Percentiles rank a stretch among this genome's conserved stretches.
Conservation (phyloP, 2,888 invertebrate species). For the Drosophila greeni region DNA sequence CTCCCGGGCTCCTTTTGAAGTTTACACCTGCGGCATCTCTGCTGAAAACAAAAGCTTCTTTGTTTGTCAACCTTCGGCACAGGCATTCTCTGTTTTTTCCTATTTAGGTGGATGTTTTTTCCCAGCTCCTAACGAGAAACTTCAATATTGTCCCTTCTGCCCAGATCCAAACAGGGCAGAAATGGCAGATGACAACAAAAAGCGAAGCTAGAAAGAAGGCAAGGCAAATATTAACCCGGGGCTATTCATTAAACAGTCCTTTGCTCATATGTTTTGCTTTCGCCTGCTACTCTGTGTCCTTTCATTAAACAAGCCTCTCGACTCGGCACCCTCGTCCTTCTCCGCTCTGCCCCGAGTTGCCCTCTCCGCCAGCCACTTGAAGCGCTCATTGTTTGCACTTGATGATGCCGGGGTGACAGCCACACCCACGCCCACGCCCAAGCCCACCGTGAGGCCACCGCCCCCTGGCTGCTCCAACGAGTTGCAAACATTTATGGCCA, state of each 20-base stretch:
- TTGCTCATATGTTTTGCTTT: constrained; percentile 66
- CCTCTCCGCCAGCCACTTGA: constrained; percentile 38
- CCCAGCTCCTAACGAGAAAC: constrained; percentile 56
- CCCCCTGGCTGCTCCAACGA: constrained; percentile 5
- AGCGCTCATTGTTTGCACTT: constrained; percentile 48
- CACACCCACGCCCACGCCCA: constrained; percentile 41
- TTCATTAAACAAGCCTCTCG: constrained; percentile 40
- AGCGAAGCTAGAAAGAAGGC: constrained; percentile 39
- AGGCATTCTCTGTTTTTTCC: constrained; percentile 2
- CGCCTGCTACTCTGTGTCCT: constrained; percentile 40
- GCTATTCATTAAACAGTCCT: constrained; percentile 71
- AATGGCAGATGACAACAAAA: constrained; percentile 16
- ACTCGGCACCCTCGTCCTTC: background rate
- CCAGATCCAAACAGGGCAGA: constrained; percentile 54
- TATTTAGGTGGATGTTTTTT: constrained; percentile 25
- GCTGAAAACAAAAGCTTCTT: constrained; percentile 59
- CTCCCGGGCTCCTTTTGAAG: constrained; percentile 53
- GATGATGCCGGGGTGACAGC: constrained; percentile 42
- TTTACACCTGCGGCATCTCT: constrained; percentile 54
- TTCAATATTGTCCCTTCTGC: constrained; percentile 67
- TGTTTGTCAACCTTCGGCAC: constrained; percentile 59
- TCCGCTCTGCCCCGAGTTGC: background rate
- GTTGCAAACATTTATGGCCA: constrained; percentile 44
- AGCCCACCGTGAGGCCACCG: background rate
- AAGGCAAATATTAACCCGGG: constrained; percentile 67